Percentiles rank a stretch among this genome's conserved stretches.
phyloP scores from a whole-genome alignment of 2,797 vertebrate species.

The Helarctos malayanus region DNA sequence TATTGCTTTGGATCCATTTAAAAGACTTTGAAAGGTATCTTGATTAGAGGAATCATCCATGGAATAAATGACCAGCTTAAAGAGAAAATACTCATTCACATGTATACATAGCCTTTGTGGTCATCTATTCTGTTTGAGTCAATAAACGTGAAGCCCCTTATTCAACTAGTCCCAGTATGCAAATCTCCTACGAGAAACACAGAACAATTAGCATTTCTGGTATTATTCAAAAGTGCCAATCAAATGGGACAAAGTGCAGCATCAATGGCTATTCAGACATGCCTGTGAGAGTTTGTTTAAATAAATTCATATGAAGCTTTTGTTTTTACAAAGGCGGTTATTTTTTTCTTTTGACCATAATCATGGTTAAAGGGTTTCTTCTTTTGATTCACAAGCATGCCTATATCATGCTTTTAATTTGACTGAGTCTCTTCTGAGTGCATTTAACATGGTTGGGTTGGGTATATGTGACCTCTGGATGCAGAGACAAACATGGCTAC shows the following conservation, averaged over 20 bases:
- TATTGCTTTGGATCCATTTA: not conserved
- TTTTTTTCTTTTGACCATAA: conserved; percentile 50
- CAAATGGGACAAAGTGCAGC: conserved; percentile 80
- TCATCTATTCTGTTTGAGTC: conserved; percentile 60
- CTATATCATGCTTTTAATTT: conserved; percentile 50
- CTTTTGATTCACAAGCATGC: conserved; percentile 50
- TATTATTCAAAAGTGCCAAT: conserved; percentile 65
- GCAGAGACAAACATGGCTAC: conserved; percentile 23
- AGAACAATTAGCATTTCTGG: conserved; percentile 46
- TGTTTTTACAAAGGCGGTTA: not conserved
- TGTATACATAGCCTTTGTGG: conserved; percentile 54
- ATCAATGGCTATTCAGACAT: conserved; percentile 75
- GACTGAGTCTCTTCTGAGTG: conserved; percentile 55
- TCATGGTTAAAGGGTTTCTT: conserved; percentile 13
- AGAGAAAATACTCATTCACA: conserved; percentile 76
- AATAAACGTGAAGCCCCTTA: conserved; percentile 55
- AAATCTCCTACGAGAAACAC: conserved; percentile 58
- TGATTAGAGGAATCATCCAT: not conserved
- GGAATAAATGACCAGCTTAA: conserved; percentile 41
- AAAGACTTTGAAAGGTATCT: conserved; percentile 33
- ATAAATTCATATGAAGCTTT: conserved; percentile 25
- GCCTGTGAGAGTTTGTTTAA: conserved; percentile 52
- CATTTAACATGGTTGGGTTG: conserved; percentile 25
- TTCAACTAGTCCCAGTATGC: conserved; percentile 4
- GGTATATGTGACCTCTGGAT: conserved; percentile 30